These are phyloP conservation scores for Pseudopipra pipra DNA, from an alignment of 2,113 vertebrate genomes.

Conservation along the genomic window DNA sequence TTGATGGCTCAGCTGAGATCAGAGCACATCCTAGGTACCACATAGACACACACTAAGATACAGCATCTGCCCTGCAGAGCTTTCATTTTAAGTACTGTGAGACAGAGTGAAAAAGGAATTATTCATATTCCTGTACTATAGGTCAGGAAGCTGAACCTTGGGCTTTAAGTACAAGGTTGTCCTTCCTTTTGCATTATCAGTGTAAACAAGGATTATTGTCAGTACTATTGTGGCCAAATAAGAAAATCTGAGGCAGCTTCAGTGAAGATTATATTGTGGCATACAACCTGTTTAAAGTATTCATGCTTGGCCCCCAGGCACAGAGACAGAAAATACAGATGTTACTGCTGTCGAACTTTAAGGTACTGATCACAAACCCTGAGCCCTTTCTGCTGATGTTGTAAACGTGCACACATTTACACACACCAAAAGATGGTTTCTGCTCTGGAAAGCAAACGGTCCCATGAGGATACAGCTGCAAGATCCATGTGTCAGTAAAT, in stretches of 20 bases:
- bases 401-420: background rate
- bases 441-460: constrained; percentile 15
- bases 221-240: background rate
- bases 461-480: background rate
- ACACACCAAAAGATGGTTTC: background rate
- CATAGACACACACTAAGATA: constrained; percentile 24
- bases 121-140: constrained; percentile 14
- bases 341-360: background rate
- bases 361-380: background rate
- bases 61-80: constrained; percentile 60
- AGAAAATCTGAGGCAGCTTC: background rate
- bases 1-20: constrained; percentile 62
- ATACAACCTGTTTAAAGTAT: background rate
- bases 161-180: background rate
- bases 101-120: constrained; percentile 21
- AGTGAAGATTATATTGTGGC: background rate
- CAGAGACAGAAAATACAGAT: background rate
- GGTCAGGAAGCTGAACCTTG: constrained; percentile 30
- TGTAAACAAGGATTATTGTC: constrained; percentile 39
- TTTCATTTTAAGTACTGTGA: constrained; percentile 50
- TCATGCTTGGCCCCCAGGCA: background rate
- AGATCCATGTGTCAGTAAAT: background rate
- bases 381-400: background rate
- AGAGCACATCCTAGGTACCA: constrained; percentile 37
- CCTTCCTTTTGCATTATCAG: constrained; percentile 2